Conservation (phyloP, 2,888 invertebrate genomes). For the Sussaba pulchella region DNA sequence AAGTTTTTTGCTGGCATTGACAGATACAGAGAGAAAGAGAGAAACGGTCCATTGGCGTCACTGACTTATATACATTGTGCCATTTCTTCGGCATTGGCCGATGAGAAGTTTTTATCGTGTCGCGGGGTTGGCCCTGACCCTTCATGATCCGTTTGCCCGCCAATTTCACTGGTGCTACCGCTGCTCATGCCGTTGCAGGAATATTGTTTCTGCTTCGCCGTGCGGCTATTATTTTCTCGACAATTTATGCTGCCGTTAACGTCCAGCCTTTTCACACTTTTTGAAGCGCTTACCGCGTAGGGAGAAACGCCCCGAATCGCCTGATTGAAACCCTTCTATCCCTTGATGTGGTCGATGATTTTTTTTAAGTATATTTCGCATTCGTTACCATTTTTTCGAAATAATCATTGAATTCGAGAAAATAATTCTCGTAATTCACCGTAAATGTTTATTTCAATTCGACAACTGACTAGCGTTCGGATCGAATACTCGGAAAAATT, state of each 20-base stretch:
- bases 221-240: background rate
- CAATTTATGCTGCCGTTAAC: background rate
- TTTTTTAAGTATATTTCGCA: too few species aligned
- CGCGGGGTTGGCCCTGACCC: constrained; percentile 49
- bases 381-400: too few species aligned
- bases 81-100: constrained; percentile 14
- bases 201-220: background rate
- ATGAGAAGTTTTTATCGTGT: constrained; percentile 23
- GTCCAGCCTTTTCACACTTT: too few species aligned
- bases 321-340: too few species aligned
- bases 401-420: too few species aligned
- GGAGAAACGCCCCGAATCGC: too few species aligned
- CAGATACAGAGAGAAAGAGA: constrained; percentile 3
- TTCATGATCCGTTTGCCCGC: constrained; percentile 10
- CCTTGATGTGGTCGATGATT: too few species aligned
- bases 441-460: too few species aligned
- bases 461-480: too few species aligned
- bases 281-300: too few species aligned
- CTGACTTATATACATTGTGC: background rate
- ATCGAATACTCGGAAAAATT: too few species aligned
- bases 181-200: background rate
- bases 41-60: constrained; percentile 9
- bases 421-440: too few species aligned
- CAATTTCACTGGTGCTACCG: background rate
- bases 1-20: constrained; percentile 23